phyloP scores from a whole-genome alignment of 2,888 invertebrate genomes.

The Drosophila mulleri region DNA sequence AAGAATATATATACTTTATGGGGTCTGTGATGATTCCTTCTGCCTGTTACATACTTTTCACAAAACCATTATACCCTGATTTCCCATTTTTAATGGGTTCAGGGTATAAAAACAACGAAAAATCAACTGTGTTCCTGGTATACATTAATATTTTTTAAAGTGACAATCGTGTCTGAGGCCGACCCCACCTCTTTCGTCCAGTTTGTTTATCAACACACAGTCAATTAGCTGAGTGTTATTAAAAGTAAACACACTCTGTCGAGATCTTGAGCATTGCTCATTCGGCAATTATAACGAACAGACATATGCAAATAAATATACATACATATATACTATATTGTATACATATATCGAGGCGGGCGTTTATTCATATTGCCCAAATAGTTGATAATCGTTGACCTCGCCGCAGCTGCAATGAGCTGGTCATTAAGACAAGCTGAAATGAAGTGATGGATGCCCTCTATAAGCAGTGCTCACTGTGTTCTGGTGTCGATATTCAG shows the following conservation, averaged over 20 bases:
- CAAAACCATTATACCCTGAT: no score
- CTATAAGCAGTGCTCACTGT: not conserved
- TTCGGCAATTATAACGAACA: not conserved
- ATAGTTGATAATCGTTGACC: slow-evolving; percentile 32
- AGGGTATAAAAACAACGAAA: not conserved
- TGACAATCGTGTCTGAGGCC: slow-evolving; percentile 19
- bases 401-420: slow-evolving; percentile 6
- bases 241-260: slow-evolving; percentile 52
- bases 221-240: slow-evolving; percentile 45
- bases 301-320: not conserved
- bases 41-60: no score
- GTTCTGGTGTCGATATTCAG: not conserved
- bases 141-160: slow-evolving; percentile 5
- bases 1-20: no score
- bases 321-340: not conserved
- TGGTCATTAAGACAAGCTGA: not conserved
- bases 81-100: no score
- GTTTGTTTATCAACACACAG: slow-evolving; percentile 5
- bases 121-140: not conserved
- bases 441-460: not conserved
- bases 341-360: not conserved
- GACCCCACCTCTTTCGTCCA: not conserved
- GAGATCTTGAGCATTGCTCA: slow-evolving; percentile 27
- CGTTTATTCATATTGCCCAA: slow-evolving; percentile 9
- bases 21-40: no score